Conservation (phyloP, 2,888 invertebrate species). For the Electrophaes corylata region DNA sequence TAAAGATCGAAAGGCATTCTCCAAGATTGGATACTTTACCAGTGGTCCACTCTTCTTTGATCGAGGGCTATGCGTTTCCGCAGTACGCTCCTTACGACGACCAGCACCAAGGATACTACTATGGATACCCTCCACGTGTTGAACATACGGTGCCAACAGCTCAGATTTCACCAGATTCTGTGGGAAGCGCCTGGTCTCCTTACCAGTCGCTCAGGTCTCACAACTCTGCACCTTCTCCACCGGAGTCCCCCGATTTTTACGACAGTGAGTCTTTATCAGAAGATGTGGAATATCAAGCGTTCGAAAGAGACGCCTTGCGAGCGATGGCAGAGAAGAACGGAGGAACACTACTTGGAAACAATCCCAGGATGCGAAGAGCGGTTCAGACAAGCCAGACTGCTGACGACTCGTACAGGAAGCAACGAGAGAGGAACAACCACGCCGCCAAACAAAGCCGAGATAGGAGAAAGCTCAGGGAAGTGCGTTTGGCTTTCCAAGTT, state of each 20-base stretch:
- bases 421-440: slow-evolving; percentile 95
- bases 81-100: slow-evolving; percentile 40
- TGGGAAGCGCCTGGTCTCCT: slow-evolving; percentile 50
- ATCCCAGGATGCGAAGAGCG: slow-evolving; percentile 89
- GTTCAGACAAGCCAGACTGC: slow-evolving; percentile 60
- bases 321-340: slow-evolving; percentile 87
- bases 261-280: slow-evolving; percentile 63
- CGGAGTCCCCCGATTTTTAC: slow-evolving; percentile 59
- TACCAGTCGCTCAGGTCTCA: slow-evolving; percentile 37
- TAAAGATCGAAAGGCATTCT: slow-evolving; percentile 50
- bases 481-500: slow-evolving; percentile 95
- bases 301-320: slow-evolving; percentile 87
- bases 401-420: slow-evolving; percentile 94
- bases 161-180: slow-evolving; percentile 58
- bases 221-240: slow-evolving; percentile 70
- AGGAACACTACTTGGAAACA: slow-evolving; percentile 82
- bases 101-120: slow-evolving; percentile 45
- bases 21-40: slow-evolving; percentile 39
- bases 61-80: slow-evolving; percentile 32
- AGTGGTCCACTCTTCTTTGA: slow-evolving; percentile 36
- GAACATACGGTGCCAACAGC: slow-evolving; percentile 51
- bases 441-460: slow-evolving; percentile 97
- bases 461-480: slow-evolving; percentile 94
- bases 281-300: slow-evolving; percentile 87
- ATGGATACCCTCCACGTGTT: slow-evolving; percentile 44